Evolutionary conservation across 2,888 invertebrate genomes (phyloP).

Genomic region (Eretmocerus hayati): DNA sequence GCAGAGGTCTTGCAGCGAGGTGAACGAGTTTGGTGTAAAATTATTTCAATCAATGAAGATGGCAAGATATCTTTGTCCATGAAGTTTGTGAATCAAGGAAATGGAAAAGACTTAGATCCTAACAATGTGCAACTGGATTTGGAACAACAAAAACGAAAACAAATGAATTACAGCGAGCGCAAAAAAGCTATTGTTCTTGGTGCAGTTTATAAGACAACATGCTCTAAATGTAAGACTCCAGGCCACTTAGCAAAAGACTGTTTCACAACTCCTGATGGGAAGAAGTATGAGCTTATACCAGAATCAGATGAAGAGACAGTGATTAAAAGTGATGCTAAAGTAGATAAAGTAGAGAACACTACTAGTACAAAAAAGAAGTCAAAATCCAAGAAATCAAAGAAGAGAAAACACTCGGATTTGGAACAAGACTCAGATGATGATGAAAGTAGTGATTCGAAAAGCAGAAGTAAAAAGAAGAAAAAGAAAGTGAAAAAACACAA

Average conservation of each 20-base stretch:
- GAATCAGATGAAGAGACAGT: slow-evolving; percentile 33
- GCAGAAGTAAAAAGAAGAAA: slow-evolving; percentile 29
- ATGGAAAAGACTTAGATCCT: slow-evolving; percentile 45
- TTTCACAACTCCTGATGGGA: slow-evolving; percentile 43
- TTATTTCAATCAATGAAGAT: slow-evolving; percentile 40
- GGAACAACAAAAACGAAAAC: slow-evolving; percentile 40
- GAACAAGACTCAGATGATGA: slow-evolving; percentile 26
- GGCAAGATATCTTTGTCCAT: slow-evolving; percentile 46
- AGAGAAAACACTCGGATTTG: slow-evolving; percentile 33
- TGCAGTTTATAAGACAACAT: slow-evolving; percentile 44
- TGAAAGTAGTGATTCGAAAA: slow-evolving; percentile 24
- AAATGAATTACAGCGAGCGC: slow-evolving; percentile 27
- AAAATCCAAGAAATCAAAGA: slow-evolving; percentile 35
- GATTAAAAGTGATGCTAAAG: background rate
- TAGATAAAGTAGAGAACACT: slow-evolving; percentile 1
- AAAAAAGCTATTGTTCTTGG: slow-evolving; percentile 42
- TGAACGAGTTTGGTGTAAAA: slow-evolving; percentile 46
- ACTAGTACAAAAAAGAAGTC: slow-evolving; percentile 29
- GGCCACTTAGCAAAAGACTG: slow-evolving; percentile 46
- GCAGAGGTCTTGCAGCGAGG: slow-evolving; percentile 43
- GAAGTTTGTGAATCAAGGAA: slow-evolving; percentile 47
- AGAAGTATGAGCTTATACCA: slow-evolving; percentile 44
- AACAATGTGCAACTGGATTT: slow-evolving; percentile 43
- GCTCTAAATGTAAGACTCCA: slow-evolving; percentile 43
- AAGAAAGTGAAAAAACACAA: slow-evolving; percentile 32